A percentile compares a stretch with the other conserved stretches of the same genome.
phyloP scores from a whole-genome alignment of 1,140 invertebrate species.

The Penaeus japonicus region DNA sequence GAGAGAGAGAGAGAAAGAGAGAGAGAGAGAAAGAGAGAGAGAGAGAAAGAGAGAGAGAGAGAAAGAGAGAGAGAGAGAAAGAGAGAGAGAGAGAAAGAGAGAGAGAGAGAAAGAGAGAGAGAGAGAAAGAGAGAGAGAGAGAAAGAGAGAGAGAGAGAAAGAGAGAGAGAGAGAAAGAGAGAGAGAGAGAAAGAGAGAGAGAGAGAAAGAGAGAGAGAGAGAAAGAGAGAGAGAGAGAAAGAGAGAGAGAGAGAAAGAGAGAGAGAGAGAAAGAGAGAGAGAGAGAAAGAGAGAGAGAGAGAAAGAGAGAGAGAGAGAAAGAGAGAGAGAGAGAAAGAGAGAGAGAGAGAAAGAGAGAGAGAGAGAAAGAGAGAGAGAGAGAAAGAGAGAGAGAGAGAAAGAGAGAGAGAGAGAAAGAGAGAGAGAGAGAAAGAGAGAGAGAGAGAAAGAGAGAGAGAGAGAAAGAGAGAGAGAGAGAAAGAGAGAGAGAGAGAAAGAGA shows the following conservation, averaged over 20 bases:
- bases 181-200: background rate
- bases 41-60: background rate
- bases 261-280: background rate
- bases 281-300: background rate
- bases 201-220: background rate
- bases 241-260: background rate
- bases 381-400: background rate
- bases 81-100: background rate
- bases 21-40: background rate
- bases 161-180: background rate
- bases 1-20: slow-evolving; percentile 32
- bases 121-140: background rate
- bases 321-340: background rate
- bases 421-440: background rate
- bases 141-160: background rate
- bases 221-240: background rate
- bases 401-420: no score
- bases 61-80: no score
- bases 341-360: background rate
- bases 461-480: background rate
- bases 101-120: background rate
- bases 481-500: background rate
- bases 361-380: background rate
- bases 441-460: background rate
- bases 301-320: background rate